A percentile compares a stretch with the other conserved stretches of the same genome.
These are phyloP conservation scores for Poecilia velifera DNA, from an alignment of 2,797 vertebrate genomes.

Conservation along the genomic window DNA sequence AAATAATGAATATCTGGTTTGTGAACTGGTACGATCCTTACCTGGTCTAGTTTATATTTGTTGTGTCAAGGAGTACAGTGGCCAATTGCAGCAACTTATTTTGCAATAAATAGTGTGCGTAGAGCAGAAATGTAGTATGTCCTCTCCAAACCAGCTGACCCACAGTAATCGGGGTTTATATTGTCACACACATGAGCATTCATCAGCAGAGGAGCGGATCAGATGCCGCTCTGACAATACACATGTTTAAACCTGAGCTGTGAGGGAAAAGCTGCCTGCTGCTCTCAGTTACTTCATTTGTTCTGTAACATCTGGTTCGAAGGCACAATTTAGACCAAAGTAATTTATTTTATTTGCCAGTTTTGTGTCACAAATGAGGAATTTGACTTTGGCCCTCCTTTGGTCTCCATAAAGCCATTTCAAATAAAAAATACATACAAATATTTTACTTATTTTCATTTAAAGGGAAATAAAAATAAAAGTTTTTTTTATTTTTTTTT, in stretches of 20 bases:
- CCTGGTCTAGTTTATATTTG: no score
- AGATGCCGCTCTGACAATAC: no score
- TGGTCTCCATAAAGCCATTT: background rate
- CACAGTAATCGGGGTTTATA: constrained; percentile 32
- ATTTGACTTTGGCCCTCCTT: background rate
- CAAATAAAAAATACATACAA: background rate
- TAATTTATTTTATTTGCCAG: background rate
- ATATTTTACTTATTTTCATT: background rate
- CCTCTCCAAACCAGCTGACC: constrained; percentile 50
- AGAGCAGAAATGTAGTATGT: constrained; percentile 42
- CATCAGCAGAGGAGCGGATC: no score
- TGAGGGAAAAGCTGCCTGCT: no score
- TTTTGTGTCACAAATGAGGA: background rate
- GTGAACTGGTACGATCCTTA: no score
- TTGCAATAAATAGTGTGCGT: no score
- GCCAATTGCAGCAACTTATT: no score
- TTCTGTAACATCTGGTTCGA: constrained; percentile 12
- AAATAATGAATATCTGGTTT: background rate
- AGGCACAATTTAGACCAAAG: background rate
- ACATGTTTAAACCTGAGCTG: no score
- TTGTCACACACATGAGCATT: constrained; percentile 5
- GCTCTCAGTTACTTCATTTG: background rate
- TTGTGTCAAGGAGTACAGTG: no score
- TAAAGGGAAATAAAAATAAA: background rate
- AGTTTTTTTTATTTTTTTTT: no score